Evolutionary conservation across 2,888 invertebrate genomes (phyloP).

Genomic region (Cenopis cana): DNA sequence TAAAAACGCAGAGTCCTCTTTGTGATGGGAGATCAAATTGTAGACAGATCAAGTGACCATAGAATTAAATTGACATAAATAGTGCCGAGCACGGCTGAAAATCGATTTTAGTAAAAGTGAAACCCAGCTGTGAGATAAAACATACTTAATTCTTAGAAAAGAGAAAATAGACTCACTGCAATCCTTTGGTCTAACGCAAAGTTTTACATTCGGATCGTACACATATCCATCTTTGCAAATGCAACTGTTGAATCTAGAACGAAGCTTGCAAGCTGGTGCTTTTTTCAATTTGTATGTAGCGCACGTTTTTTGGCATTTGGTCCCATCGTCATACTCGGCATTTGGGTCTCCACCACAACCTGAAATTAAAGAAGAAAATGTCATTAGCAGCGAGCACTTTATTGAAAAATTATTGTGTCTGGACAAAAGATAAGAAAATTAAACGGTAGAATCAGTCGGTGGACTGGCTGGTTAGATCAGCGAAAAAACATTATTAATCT

Average conservation of each 20-base stretch:
- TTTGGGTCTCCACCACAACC: conserved; percentile 55
- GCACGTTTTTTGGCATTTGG: conserved; percentile 31
- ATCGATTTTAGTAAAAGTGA: no score
- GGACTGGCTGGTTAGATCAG: no score
- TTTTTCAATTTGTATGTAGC: conserved; percentile 46
- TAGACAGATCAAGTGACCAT: no score
- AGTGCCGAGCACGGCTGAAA: no score
- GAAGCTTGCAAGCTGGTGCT: conserved; percentile 30
- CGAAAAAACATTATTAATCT: no score
- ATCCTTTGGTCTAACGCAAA: conserved; percentile 42
- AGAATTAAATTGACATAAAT: no score
- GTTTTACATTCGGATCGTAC: conserved; percentile 47
- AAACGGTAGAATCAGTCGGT: no score
- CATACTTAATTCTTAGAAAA: neutral
- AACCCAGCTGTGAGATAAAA: no score
- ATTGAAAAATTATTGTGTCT: no score
- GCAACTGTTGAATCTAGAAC: conserved; percentile 49
- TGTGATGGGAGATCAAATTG: no score
- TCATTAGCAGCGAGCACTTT: neutral
- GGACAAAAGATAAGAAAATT: no score
- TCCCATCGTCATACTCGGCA: conserved; percentile 50
- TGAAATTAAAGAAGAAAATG: conserved; percentile 24
- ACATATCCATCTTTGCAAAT: conserved; percentile 50
- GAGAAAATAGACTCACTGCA: conserved; percentile 21
- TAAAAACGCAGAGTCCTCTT: neutral